Evolutionary conservation across 2,797 vertebrate species (phyloP).

Genomic region (Myoxocephalus aenaeus): DNA sequence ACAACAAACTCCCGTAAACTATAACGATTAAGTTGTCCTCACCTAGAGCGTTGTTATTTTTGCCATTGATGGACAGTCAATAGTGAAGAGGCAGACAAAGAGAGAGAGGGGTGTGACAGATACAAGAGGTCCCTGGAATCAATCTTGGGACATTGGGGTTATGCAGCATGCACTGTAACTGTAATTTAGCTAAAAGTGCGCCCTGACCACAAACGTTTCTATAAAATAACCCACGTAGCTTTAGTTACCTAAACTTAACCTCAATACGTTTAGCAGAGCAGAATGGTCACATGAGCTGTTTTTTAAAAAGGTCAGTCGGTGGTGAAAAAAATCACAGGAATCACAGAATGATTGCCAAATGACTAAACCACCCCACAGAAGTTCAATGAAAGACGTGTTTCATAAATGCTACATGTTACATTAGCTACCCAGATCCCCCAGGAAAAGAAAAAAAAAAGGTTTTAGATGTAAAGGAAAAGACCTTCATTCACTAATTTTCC

Average conservation of each 20-base stretch:
- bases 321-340: background rate
- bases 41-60: background rate
- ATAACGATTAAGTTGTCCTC: background rate
- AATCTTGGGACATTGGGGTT: background rate
- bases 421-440: conserved; percentile 7
- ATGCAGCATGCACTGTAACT: background rate
- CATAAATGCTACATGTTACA: background rate
- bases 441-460: conserved; percentile 39
- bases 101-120: background rate
- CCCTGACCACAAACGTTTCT: background rate
- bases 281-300: background rate
- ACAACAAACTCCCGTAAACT: background rate
- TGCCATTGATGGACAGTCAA: background rate
- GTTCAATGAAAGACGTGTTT: conserved; percentile 6
- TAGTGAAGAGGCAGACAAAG: background rate
- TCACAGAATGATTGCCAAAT: background rate
- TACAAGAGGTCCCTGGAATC: background rate
- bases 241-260: background rate
- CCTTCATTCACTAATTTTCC: background rate
- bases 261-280: background rate
- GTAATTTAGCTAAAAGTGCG: background rate
- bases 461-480: conserved; percentile 17
- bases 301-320: background rate
- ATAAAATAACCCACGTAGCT: background rate
- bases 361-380: conserved; percentile 15